phyloP scores from a whole-genome alignment of 1,140 invertebrate species.

The Heliconius eleuchia region DNA sequence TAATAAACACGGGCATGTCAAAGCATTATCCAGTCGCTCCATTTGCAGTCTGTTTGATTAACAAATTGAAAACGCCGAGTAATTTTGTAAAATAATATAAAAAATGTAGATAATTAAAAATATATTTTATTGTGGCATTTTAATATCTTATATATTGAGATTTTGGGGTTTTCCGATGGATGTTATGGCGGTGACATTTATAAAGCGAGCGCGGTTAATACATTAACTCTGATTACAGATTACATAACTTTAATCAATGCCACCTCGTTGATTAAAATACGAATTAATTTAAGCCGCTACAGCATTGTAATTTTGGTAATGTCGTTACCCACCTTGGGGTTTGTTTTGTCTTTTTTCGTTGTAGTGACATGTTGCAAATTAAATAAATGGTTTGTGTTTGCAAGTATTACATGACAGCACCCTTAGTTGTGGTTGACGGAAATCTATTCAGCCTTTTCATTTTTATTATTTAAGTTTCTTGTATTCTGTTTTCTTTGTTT shows the following conservation, averaged over 20 bases:
- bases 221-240: slow-evolving; percentile 37
- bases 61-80: slow-evolving; percentile 23
- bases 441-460: slow-evolving; percentile 7
- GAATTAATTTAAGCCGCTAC: slow-evolving; percentile 25
- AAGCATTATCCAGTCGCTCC: slow-evolving; percentile 26
- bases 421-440: neutral
- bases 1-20: slow-evolving; percentile 24
- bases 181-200: slow-evolving; percentile 11
- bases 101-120: neutral
- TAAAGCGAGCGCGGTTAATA: slow-evolving; percentile 32
- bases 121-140: neutral
- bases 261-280: slow-evolving; percentile 31
- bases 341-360: neutral
- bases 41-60: slow-evolving; percentile 28
- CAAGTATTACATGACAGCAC: neutral
- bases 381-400: neutral
- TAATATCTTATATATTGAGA: neutral
- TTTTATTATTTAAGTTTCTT: slow-evolving; percentile 13
- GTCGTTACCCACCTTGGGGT: slow-evolving; percentile 7
- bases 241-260: slow-evolving; percentile 30
- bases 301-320: slow-evolving; percentile 32
- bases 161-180: neutral
- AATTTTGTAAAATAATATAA: slow-evolving; percentile 13
- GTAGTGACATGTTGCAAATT: neutral
- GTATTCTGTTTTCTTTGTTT: slow-evolving; percentile 15